phyloP scores from a whole-genome alignment of 2,113 vertebrate genomes.

The Mesitornis unicolor region DNA sequence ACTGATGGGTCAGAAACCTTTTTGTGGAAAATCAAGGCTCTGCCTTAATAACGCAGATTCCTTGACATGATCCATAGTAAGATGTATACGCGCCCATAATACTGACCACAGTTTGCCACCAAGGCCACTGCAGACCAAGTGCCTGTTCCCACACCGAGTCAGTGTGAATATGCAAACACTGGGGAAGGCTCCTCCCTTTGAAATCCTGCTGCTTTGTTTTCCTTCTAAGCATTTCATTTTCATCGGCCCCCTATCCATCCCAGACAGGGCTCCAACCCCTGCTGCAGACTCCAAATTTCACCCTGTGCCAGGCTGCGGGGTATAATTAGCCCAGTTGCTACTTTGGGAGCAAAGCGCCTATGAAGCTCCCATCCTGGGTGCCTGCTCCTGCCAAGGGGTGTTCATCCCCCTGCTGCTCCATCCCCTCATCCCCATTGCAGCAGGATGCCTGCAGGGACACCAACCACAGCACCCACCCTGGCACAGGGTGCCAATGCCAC shows the following conservation, averaged over 20 bases:
- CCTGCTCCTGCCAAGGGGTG: background rate
- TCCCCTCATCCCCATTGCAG: accelerated
- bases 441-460: accelerated
- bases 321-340: background rate
- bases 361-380: background rate
- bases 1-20: background rate
- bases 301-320: background rate
- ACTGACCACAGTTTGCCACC: accelerated
- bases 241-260: accelerated
- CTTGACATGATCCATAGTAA: background rate
- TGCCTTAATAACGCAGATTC: background rate
- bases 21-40: background rate
- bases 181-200: background rate
- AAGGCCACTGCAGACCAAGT: background rate
- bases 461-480: background rate
- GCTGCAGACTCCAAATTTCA: accelerated
- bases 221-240: background rate
- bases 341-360: accelerated
- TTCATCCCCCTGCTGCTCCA: accelerated
- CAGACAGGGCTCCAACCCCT: background rate
- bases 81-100: accelerated
- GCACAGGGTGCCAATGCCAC: background rate
- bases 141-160: background rate
- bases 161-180: background rate
- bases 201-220: background rate